Conservation (phyloP, 2,797 vertebrate species). For the Hyperoplus immaculatus region DNA sequence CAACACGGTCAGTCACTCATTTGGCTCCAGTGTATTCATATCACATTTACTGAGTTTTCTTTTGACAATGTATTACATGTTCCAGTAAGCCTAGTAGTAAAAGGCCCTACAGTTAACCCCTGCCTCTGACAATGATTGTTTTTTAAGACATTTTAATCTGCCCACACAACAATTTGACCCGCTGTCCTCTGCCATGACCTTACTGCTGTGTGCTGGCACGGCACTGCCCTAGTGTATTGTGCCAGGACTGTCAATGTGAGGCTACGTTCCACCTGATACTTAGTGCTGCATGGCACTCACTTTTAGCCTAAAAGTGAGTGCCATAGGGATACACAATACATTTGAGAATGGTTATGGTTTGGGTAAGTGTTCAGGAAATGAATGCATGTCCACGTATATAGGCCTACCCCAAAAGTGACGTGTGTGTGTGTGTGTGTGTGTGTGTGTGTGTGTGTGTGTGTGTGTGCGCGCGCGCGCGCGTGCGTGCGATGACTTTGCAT, state of each 20-base stretch:
- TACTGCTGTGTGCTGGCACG: not conserved
- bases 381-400: no score
- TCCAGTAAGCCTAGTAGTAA: not conserved
- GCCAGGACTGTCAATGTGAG: slow-evolving; percentile 22
- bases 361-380: no score
- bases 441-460: not conserved
- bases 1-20: slow-evolving; percentile 69
- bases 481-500: slow-evolving; percentile 44
- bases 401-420: slow-evolving; percentile 47
- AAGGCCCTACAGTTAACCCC: not conserved
- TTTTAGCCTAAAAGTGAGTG: no score
- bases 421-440: slow-evolving; percentile 5
- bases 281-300: slow-evolving; percentile 29
- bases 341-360: no score
- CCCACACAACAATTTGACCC: slow-evolving; percentile 6
- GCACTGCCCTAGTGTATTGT: not conserved
- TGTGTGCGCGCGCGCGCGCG: slow-evolving; percentile 21
- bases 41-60: not conserved
- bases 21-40: not conserved
- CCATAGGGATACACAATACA: no score
- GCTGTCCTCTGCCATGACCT: not conserved
- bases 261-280: slow-evolving; percentile 52
- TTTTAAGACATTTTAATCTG: not conserved
- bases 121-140: slow-evolving; percentile 21
- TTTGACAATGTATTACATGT: not conserved